These are phyloP conservation scores for Melozone crissalis DNA, from an alignment of 2,113 vertebrate species.

Conservation along the genomic window DNA sequence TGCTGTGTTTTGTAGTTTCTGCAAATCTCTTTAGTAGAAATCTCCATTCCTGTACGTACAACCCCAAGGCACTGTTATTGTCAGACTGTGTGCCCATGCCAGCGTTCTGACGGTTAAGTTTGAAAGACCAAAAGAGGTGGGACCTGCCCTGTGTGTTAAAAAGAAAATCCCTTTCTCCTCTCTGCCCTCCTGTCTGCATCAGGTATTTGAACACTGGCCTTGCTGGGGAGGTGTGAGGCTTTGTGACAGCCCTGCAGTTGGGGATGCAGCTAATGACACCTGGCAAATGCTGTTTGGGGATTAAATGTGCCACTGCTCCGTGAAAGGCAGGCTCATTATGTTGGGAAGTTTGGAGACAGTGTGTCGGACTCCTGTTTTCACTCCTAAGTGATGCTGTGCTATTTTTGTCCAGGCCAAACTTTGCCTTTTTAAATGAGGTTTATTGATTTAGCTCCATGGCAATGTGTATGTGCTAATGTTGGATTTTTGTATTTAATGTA, in stretches of 20 bases:
- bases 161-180: neutral
- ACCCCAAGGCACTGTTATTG: neutral
- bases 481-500: neutral
- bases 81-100: neutral
- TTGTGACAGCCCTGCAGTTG: neutral
- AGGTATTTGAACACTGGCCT: neutral
- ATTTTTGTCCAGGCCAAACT: neutral
- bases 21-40: neutral
- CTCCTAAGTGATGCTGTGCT: neutral
- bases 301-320: neutral
- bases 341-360: neutral
- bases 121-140: neutral
- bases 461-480: neutral
- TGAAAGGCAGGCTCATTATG: neutral
- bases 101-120: neutral
- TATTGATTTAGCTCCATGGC: neutral
- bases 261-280: neutral
- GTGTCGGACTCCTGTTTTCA: neutral
- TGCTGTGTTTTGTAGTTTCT: neutral
- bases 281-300: neutral
- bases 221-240: neutral
- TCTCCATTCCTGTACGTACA: rapidly evolving
- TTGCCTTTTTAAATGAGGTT: neutral
- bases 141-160: neutral
- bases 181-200: neutral